Conservation (phyloP, 2,797 vertebrate species). For the Thripadectes ignobilis region DNA sequence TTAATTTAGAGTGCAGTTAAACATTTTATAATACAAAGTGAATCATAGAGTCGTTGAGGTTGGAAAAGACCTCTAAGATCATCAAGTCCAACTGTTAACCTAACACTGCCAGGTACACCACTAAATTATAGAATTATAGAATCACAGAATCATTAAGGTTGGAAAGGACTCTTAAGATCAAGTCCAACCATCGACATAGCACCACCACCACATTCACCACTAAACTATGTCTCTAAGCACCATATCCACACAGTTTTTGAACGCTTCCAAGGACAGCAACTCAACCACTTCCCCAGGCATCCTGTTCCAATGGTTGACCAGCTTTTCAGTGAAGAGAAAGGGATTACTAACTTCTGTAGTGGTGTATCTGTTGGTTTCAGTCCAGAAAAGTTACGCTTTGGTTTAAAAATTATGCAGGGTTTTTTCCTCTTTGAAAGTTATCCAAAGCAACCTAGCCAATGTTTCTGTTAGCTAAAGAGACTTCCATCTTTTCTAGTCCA, state of each 20-base stretch:
- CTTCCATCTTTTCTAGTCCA: neutral
- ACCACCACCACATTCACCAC: neutral
- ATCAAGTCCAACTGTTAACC: neutral
- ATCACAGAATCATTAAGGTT: rapidly evolving
- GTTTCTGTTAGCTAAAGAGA: neutral
- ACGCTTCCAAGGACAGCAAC: neutral
- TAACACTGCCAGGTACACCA: too few relatives aligned
- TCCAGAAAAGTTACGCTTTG: neutral
- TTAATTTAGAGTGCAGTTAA: neutral
- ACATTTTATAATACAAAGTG: neutral
- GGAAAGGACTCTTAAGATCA: neutral
- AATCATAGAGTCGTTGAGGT: neutral
- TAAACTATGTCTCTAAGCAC: neutral
- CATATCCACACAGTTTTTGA: neutral
- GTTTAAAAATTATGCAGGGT: neutral
- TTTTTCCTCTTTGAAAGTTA: neutral
- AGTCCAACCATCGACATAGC: rapidly evolving
- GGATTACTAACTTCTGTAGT: neutral
- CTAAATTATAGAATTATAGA: neutral
- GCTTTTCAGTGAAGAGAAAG: neutral
- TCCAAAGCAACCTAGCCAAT: neutral
- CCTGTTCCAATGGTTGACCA: neutral
- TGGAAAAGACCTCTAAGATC: neutral
- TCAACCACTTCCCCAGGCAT: neutral
- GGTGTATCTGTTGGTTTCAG: neutral